Conservation (phyloP, 2,797 vertebrate genomes). For the Denticeps clupeoides region DNA sequence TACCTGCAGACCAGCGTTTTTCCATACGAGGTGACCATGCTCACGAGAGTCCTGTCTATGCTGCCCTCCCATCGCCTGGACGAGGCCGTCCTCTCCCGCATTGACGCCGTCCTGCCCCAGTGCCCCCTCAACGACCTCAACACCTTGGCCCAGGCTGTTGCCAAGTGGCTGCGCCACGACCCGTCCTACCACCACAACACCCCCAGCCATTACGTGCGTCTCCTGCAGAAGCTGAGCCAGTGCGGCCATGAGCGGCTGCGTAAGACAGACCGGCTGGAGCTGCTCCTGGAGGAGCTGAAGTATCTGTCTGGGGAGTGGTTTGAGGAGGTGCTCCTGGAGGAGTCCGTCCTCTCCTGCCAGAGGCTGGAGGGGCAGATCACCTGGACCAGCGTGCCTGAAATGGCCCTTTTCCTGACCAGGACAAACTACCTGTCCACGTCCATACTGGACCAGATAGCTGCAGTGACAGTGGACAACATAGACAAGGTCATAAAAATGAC, state of each 20-base stretch:
- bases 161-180: constrained; percentile 63
- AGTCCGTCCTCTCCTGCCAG: constrained; percentile 50
- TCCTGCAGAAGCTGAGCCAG: constrained; percentile 69
- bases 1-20: constrained; percentile 58
- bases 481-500: no score
- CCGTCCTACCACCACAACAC: constrained; percentile 43
- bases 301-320: constrained; percentile 71
- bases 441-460: constrained; percentile 73
- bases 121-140: constrained; percentile 68
- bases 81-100: constrained; percentile 43
- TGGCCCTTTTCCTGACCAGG: constrained; percentile 61
- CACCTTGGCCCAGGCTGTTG: constrained; percentile 50
- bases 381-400: constrained; percentile 50
- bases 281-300: constrained; percentile 66
- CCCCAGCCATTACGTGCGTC: constrained; percentile 49
- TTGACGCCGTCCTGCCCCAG: constrained; percentile 63
- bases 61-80: constrained; percentile 61
- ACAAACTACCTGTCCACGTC: constrained; percentile 49
- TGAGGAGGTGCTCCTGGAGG: constrained; percentile 66
- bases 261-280: constrained; percentile 52
- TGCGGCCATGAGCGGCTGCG: constrained; percentile 57
- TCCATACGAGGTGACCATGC: constrained; percentile 57
- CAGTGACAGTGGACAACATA: constrained; percentile 58
- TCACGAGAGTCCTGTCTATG: constrained; percentile 63
- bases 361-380: constrained; percentile 67